phyloP scores from a whole-genome alignment of 1,140 invertebrate species.

The Lasioglossum baleicum region DNA sequence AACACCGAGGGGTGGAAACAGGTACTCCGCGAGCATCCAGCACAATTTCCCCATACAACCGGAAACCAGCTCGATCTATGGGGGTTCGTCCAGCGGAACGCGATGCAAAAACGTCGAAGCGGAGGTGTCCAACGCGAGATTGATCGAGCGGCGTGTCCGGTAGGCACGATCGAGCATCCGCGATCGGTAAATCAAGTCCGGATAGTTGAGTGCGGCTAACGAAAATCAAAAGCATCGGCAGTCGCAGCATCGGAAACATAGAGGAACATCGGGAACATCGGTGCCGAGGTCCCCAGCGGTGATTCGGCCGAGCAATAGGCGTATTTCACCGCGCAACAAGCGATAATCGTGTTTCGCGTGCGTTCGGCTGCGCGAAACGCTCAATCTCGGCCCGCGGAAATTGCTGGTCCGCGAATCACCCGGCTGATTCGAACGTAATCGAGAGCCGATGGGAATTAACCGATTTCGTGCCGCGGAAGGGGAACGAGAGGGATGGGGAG shows the following conservation, averaged over 20 bases:
- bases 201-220: not conserved
- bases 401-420: not conserved
- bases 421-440: constrained; percentile 6
- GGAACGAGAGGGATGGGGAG: no score
- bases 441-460: constrained; percentile 7
- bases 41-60: no score
- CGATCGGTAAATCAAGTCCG: not conserved
- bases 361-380: not conserved
- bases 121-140: not conserved
- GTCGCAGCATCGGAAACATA: not conserved
- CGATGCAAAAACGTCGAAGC: no score
- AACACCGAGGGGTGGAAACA: no score
- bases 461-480: not conserved
- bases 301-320: not conserved
- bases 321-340: constrained; percentile 10
- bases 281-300: constrained; percentile 1
- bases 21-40: no score
- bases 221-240: not conserved
- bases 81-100: no score
- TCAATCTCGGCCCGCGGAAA: not conserved
- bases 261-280: no score
- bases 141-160: not conserved
- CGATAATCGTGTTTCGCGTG: constrained; percentile 12
- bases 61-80: no score
- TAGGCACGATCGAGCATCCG: not conserved